Percentiles rank a stretch among this genome's conserved stretches.
phyloP scores from a whole-genome alignment of 2,888 invertebrate genomes.

The Sphinx pinastri region DNA sequence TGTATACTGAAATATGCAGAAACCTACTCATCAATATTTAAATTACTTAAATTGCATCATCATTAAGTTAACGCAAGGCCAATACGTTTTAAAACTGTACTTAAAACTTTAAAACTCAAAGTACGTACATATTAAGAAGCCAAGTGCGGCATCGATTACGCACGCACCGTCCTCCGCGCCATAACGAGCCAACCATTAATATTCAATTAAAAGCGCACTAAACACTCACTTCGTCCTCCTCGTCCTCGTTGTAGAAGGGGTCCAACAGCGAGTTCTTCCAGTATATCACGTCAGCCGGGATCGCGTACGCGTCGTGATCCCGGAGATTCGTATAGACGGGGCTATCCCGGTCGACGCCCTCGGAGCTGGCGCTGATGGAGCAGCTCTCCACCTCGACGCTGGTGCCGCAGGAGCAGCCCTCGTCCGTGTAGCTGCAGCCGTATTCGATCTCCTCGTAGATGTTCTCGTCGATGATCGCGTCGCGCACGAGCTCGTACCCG shows the following conservation, averaged over 20 bases:
- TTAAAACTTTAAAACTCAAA: neutral
- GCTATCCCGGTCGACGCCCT: slow-evolving; percentile 71
- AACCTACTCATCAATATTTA: no score
- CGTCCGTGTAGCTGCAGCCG: slow-evolving; percentile 71
- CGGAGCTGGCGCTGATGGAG: slow-evolving; percentile 76
- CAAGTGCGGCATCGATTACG: slow-evolving; percentile 23
- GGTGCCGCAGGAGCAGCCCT: slow-evolving; percentile 76
- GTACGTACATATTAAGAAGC: slow-evolving; percentile 1
- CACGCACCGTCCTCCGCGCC: slow-evolving; percentile 10
- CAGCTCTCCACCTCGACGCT: slow-evolving; percentile 79
- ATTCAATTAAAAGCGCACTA: slow-evolving; percentile 25
- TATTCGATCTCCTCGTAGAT: slow-evolving; percentile 80
- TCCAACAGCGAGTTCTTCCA: slow-evolving; percentile 81
- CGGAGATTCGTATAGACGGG: slow-evolving; percentile 76
- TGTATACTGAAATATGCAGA: no score
- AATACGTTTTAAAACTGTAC: neutral
- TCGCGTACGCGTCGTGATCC: slow-evolving; percentile 77
- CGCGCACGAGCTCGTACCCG: slow-evolving; percentile 77
- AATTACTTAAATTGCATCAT: no score
- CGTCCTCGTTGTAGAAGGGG: slow-evolving; percentile 81
- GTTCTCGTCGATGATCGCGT: slow-evolving; percentile 76
- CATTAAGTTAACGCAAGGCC: no score
- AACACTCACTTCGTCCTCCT: slow-evolving; percentile 79
- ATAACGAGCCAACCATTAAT: slow-evolving; percentile 27
- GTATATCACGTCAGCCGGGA: slow-evolving; percentile 78